These are phyloP conservation scores for Acrossocheilus fasciatus DNA, from an alignment of 2,797 vertebrate species.

Conservation along the genomic window DNA sequence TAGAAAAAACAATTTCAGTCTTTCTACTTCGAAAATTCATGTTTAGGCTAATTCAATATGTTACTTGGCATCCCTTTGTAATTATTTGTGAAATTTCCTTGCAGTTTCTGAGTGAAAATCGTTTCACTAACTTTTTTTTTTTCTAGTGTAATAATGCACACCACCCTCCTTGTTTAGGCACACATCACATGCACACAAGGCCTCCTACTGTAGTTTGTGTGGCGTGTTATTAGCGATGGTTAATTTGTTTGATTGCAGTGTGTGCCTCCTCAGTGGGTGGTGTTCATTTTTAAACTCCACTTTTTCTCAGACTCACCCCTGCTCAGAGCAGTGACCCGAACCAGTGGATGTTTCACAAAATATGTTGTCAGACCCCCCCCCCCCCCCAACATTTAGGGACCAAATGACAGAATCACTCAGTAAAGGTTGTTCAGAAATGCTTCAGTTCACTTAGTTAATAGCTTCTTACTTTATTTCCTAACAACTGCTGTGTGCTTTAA, in stretches of 20 bases:
- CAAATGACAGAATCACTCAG: neutral
- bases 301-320: neutral
- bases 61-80: neutral
- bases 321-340: neutral
- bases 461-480: neutral
- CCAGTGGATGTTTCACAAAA: neutral
- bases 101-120: neutral
- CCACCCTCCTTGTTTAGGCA: conserved; percentile 1
- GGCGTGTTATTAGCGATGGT: neutral
- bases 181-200: conserved; percentile 3
- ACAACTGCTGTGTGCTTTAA: neutral
- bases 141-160: conserved; percentile 10
- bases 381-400: neutral
- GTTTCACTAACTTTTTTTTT: neutral
- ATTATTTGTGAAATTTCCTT: neutral
- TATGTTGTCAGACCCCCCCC: neutral
- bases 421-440: neutral
- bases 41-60: neutral
- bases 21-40: neutral
- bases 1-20: neutral
- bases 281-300: conserved; percentile 1
- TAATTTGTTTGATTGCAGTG: conserved; percentile 24
- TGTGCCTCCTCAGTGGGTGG: neutral
- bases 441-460: neutral
- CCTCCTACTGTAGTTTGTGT: conserved; percentile 11